Conservation (phyloP, 2,797 vertebrate genomes). For the Pantherophis vulpinus region DNA sequence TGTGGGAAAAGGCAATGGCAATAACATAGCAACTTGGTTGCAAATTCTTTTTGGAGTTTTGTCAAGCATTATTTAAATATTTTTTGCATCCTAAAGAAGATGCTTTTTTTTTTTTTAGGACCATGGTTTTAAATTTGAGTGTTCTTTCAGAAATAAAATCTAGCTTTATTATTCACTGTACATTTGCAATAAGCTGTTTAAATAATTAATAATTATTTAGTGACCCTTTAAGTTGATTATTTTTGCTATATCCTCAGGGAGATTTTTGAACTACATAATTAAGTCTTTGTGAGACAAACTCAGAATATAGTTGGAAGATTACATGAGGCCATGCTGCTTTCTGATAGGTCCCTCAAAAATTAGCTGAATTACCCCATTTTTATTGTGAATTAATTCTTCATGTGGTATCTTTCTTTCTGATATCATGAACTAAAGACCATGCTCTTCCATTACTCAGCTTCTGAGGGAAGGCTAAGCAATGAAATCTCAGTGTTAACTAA, state of each 20-base stretch:
- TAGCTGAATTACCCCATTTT: neutral
- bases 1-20: neutral
- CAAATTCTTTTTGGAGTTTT: neutral
- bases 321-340: neutral
- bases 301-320: neutral
- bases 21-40: neutral
- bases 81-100: neutral
- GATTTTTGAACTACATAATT: neutral
- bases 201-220: neutral
- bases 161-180: neutral
- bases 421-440: neutral
- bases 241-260: neutral
- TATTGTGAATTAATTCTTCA: neutral
- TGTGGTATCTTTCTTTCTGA: neutral
- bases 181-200: neutral
- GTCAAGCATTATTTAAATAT: neutral
- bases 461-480: neutral
- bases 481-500: neutral
- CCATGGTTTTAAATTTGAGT: neutral
- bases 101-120: neutral
- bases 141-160: neutral
- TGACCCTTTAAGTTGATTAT: neutral
- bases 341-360: neutral
- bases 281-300: neutral
- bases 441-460: neutral